Evolutionary conservation across 2,113 vertebrate genomes (phyloP).

Genomic region (Leucoraja erinaceus): DNA sequence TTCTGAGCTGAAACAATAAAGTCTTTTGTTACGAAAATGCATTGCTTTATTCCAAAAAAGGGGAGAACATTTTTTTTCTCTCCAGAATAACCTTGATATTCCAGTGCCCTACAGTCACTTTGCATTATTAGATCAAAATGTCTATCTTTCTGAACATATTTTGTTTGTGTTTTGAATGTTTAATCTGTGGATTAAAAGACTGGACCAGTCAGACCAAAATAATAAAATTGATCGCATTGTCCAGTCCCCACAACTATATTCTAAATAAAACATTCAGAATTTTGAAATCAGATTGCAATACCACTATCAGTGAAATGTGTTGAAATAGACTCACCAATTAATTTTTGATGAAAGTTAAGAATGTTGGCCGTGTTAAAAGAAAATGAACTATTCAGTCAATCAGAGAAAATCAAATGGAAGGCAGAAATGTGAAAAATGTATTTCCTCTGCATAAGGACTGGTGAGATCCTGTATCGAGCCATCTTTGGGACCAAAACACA

Average conservation of each 20-base stretch:
- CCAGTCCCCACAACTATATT: constrained; percentile 66
- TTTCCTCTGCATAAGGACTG: background rate
- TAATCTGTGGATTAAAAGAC: constrained; percentile 87
- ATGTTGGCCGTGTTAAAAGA: background rate
- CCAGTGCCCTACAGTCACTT: constrained; percentile 80
- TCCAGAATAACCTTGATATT: constrained; percentile 57
- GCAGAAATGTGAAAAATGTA: too few species aligned
- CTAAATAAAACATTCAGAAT: background rate
- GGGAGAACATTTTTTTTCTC: background rate
- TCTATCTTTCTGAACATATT: constrained; percentile 83
- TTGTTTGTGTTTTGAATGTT: constrained; percentile 91
- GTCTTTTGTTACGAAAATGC: background rate
- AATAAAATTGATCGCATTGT: constrained; percentile 93
- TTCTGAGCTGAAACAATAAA: constrained; percentile 25
- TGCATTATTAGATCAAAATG: constrained; percentile 96
- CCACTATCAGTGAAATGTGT: background rate
- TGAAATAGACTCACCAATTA: constrained; percentile 23
- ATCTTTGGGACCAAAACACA: background rate
- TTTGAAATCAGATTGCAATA: constrained; percentile 8
- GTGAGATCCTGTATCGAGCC: background rate
- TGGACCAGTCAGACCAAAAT: constrained; percentile 91
- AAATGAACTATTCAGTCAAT: background rate
- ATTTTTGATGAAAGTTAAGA: background rate
- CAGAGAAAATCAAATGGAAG: constrained; percentile 4
- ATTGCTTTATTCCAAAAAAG: background rate